phyloP scores from a whole-genome alignment of 2,888 invertebrate genomes.

The Hololepta plana region DNA sequence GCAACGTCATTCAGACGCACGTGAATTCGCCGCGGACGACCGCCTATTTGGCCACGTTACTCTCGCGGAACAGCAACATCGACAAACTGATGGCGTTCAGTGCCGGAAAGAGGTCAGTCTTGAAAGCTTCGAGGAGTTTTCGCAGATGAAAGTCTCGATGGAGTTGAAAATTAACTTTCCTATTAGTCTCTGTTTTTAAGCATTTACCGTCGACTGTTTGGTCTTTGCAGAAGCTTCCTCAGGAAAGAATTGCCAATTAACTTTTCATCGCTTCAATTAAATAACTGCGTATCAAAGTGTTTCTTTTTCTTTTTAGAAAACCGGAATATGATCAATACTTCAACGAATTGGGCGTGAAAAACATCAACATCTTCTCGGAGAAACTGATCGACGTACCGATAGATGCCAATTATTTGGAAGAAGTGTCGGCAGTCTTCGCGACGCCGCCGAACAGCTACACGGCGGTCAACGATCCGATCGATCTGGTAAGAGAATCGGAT shows the following conservation, averaged over 20 bases:
- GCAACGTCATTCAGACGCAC: conserved; percentile 63
- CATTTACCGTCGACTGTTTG: too few relatives aligned
- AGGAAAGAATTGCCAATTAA: conserved; percentile 1
- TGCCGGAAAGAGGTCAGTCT: conserved; percentile 30
- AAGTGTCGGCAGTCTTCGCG: conserved; percentile 46
- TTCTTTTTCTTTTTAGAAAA: conserved; percentile 27
- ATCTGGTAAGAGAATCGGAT: conserved; percentile 32
- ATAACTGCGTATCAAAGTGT: not conserved
- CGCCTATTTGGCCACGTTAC: conserved; percentile 54
- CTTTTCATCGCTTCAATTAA: too few relatives aligned
- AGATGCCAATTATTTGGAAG: conserved; percentile 34
- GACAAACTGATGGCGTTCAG: conserved; percentile 42
- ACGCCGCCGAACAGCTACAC: conserved; percentile 71
- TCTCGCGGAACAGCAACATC: conserved; percentile 37
- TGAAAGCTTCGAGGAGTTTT: too few relatives aligned
- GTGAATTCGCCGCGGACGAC: conserved; percentile 62
- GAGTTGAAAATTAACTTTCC: too few relatives aligned
- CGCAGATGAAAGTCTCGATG: too few relatives aligned
- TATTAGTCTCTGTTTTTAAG: too few relatives aligned
- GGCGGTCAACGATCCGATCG: conserved; percentile 61
- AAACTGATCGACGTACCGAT: conserved; percentile 31
- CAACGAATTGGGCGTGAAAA: conserved; percentile 45
- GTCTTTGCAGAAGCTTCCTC: too few relatives aligned
- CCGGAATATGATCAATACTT: conserved; percentile 51
- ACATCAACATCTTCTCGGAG: conserved; percentile 30